A percentile compares a stretch with the other conserved stretches of the same genome.
Conservation (phyloP, 2,888 invertebrate species). For the Andrena praecox region DNA sequence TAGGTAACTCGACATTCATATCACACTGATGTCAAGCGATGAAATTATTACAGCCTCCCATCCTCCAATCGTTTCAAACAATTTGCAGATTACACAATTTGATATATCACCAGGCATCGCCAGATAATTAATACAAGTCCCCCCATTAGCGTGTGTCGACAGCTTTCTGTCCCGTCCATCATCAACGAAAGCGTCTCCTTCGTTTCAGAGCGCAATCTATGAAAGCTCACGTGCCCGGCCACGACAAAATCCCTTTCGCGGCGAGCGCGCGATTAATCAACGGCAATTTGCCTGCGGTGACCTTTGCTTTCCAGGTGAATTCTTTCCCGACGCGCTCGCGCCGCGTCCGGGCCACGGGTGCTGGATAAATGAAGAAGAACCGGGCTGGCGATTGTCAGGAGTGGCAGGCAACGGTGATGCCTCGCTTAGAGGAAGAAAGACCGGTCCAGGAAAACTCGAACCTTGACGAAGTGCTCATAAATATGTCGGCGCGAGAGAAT, state of each 20-base stretch:
- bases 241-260: conserved; percentile 40
- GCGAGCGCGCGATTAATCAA: conserved; percentile 50
- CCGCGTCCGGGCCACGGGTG: conserved; percentile 11
- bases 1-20: background rate
- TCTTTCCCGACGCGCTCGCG: conserved; percentile 14
- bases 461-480: conserved; percentile 70
- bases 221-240: conserved; percentile 34
- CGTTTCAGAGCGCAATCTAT: conserved; percentile 1
- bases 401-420: conserved; percentile 14
- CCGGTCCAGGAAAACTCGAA: conserved; percentile 58
- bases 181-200: background rate
- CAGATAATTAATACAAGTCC: background rate
- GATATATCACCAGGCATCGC: conserved; percentile 1
- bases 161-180: conserved; percentile 1
- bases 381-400: conserved; percentile 40
- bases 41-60: background rate
- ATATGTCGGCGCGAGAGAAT: conserved; percentile 55
- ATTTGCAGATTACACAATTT: background rate
- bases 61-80: background rate
- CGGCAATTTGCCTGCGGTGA: conserved; percentile 48
- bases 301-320: conserved; percentile 49
- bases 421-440: conserved; percentile 34
- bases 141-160: conserved; percentile 9
- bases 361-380: conserved; percentile 51
- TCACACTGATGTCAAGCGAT: background rate